Evolutionary conservation across 1,140 invertebrate species (phyloP), one percentile per base, ranked within the genome.

Genomic region (Parasteatoda tepidariorum): DNA sequence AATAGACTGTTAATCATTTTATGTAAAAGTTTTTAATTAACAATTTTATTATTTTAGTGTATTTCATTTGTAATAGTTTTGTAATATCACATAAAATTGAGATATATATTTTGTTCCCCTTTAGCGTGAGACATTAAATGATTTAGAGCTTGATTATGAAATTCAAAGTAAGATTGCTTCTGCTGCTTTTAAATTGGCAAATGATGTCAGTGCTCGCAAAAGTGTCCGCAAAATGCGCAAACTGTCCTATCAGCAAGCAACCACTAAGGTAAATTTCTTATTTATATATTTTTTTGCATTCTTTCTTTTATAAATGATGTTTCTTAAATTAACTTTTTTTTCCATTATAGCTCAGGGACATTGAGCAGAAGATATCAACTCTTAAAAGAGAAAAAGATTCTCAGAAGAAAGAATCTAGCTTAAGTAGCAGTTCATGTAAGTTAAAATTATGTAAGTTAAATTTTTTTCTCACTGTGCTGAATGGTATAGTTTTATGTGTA

Each of bases 121-220:
- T 78, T n/a, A 85, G 81, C 71, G 78, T n/a, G 79, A 85, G 59
- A 71, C 66, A 28, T 81, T 93, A 26, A 89, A 90, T 41, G 90
- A 92, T 62, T 88, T 96, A 57, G 94, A 96, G 88, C 86, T 95
- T 22, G 93, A 96, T 86, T 92, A 92, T 85, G 94, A 96, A 88
- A 91, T 95, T 68, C 94, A 95, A 89, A 91, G 92, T 30, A 92
- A 93, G 86, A 94, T 95, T 85, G 93, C 93, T 3, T 93, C 93
- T 87, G 93, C 94, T 64, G 94, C 95, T 2, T 90, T 94, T 34
- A 91, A 91, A 83, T 88, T 95, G 34, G 92, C 94, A 41, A 94
- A 94, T 87, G 94, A 95, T 88, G 88, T 90, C 41, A 89, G 90
- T n/a, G 90, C 92, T 67, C 92, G 91, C 85, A 94, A 94, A 88